These are phyloP conservation scores for Apis laboriosa DNA, from an alignment of 1,140 invertebrate genomes.

Conservation along the genomic window DNA sequence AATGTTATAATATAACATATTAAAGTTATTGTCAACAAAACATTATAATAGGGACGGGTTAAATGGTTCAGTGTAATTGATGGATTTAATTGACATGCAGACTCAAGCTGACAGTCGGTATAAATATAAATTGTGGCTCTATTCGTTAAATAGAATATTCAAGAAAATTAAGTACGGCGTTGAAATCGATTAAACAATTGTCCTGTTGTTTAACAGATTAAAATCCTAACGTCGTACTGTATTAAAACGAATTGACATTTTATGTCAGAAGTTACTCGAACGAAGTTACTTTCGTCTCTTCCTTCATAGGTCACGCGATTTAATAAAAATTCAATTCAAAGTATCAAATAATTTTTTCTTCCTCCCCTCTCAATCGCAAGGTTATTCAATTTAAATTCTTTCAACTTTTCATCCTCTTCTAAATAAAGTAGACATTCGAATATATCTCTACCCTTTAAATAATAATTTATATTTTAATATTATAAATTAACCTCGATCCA, in stretches of 20 bases:
- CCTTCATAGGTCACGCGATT: no score
- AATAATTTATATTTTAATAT: no score
- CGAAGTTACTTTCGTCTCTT: no score
- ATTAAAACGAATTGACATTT: neutral
- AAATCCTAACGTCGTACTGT: neutral
- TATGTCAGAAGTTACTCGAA: neutral
- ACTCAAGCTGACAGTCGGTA: neutral
- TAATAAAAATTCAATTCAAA: no score
- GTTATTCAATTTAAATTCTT: no score
- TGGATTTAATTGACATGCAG: slow-evolving; percentile 43
- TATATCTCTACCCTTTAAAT: no score
- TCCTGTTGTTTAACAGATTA: neutral
- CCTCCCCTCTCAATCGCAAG: no score
- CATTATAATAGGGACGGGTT: slow-evolving; percentile 13
- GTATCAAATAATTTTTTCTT: no score
- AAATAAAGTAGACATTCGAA: no score
- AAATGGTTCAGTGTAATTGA: slow-evolving; percentile 34
- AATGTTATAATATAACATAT: slow-evolving; percentile 1
- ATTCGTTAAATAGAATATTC: slow-evolving; percentile 14
- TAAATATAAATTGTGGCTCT: slow-evolving; percentile 22
- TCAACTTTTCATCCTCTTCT: no score
- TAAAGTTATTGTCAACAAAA: neutral
- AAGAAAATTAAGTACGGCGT: neutral
- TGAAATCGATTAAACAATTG: neutral
- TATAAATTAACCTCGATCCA: no score